Conservation (phyloP, 1,140 invertebrate species). For the Polypedilum vanderplanki region DNA sequence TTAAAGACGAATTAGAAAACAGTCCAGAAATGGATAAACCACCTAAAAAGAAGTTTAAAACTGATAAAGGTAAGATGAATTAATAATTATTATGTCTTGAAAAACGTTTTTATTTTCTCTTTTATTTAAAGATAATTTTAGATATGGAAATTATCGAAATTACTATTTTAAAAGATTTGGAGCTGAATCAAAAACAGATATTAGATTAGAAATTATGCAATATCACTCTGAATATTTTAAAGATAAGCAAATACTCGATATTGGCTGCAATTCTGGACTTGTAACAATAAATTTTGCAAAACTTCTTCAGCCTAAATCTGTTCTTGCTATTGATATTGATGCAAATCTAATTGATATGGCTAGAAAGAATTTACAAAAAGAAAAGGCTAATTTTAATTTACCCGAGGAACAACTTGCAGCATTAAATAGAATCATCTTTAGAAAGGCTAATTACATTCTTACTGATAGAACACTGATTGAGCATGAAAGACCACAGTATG, state of each 20-base stretch:
- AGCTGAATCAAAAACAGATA: constrained; percentile 73
- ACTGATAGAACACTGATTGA: constrained; percentile 73
- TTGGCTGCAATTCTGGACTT: constrained; percentile 96
- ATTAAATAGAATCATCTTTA: constrained; percentile 37
- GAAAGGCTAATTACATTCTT: constrained; percentile 85
- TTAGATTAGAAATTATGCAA: constrained; percentile 69
- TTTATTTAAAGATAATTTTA: constrained; percentile 32
- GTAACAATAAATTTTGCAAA: constrained; percentile 79
- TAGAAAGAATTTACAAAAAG: constrained; percentile 31
- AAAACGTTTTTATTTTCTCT: background rate
- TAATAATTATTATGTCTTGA: background rate
- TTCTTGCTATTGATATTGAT: constrained; percentile 95
- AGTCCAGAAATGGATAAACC: background rate
- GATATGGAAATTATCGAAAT: constrained; percentile 42
- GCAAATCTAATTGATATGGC: constrained; percentile 63
- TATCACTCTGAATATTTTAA: constrained; percentile 73
- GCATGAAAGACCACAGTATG: constrained; percentile 79
- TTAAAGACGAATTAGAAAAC: no score
- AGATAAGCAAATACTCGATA: constrained; percentile 85
- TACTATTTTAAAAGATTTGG: constrained; percentile 86
- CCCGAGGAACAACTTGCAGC: background rate
- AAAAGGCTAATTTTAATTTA: constrained; percentile 33
- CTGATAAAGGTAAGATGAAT: background rate
- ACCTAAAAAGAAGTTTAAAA: background rate
- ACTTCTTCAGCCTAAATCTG: constrained; percentile 70